Conservation (phyloP, 2,888 invertebrate species). For the Odontocolon sp. region DNA sequence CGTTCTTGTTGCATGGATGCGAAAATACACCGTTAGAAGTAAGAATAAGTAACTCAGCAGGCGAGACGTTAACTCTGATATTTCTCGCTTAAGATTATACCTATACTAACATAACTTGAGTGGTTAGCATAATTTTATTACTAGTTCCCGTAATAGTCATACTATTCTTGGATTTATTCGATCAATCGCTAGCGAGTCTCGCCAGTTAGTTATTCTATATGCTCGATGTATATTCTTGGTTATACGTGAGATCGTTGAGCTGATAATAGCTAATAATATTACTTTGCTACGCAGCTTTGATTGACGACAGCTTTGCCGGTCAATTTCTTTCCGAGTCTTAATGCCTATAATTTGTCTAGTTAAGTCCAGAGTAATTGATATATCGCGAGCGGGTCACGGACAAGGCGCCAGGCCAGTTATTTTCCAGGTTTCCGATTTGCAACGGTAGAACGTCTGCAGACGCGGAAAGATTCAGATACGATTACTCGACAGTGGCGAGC, state of each 20-base stretch:
- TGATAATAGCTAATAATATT: slow-evolving; percentile 47
- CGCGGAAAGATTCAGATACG: slow-evolving; percentile 37
- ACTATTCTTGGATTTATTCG: slow-evolving; percentile 37
- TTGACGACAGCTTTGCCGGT: slow-evolving; percentile 53
- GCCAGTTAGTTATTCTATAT: slow-evolving; percentile 5
- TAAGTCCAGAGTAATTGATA: slow-evolving; percentile 51
- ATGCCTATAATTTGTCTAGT: slow-evolving; percentile 55
- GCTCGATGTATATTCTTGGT: slow-evolving; percentile 4
- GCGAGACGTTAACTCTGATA: slow-evolving; percentile 30
- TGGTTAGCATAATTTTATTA: slow-evolving; percentile 40
- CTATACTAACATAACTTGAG: slow-evolving; percentile 25
- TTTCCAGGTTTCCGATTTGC: slow-evolving; percentile 37
- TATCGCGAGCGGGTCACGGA: slow-evolving; percentile 35
- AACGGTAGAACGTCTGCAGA: slow-evolving; percentile 31
- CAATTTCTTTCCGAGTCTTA: slow-evolving; percentile 42
- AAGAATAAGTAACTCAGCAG: slow-evolving; percentile 43
- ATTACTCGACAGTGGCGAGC: slow-evolving; percentile 8
- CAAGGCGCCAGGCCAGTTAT: slow-evolving; percentile 47
- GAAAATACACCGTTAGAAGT: slow-evolving; percentile 37
- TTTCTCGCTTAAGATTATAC: slow-evolving; percentile 17
- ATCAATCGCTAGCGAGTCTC: slow-evolving; percentile 27
- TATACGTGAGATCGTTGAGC: slow-evolving; percentile 40
- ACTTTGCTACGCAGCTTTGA: slow-evolving; percentile 46
- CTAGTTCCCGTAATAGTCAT: slow-evolving; percentile 25
- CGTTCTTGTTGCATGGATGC: slow-evolving; percentile 20